Evolutionary conservation across 2,888 invertebrate genomes (phyloP), one percentile per base, ranked within the genome.

Genomic region (Pyrgus malvae): DNA sequence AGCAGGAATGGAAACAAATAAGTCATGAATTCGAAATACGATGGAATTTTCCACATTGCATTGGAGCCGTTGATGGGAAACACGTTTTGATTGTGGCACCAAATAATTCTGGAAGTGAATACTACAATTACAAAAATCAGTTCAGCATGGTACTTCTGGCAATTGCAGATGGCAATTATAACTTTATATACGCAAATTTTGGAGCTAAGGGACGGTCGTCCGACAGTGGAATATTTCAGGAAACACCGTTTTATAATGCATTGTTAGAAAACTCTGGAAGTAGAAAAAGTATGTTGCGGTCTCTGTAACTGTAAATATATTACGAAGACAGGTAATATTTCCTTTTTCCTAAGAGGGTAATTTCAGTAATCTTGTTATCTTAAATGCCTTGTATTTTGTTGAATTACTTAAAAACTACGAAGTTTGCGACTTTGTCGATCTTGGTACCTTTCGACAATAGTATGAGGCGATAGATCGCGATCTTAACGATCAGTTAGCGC

Each of bases 141-240:
- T 65, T 66, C 33, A 65, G 66, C 45, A 63, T 67, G 8, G 60
- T 67, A 33, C 58, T 65, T 19, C 21, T 67, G 56, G 66, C 59
- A 48, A 63, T 66, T 53, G 65, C 37, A 8, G 64, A 68, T 59
- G 63, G 40, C 16, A 25, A 66, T 56, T 67, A 65, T 38, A 65
- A 64, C 41, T 64, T 65, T 61, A 56, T 65, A 14, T 66, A 65
- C 31, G 64, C 58, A 51, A 64, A 66, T 54, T 60, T 31, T 63
- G 65, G 65, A 27, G 63, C 65, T 56, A 66, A 67, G 38, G 65
- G 67, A 11, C 29, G 48, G 44, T 65, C 63, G 11, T 65, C 66
- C 16, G 65, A 69, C 59, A 59, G 66, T 61, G 67, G 67, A 64
- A 37, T 69, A 55, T 69, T 65, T 53, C 63, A 63, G 23, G 64